phyloP scores from a whole-genome alignment of 92 coral and sea anemone genomes.

The Actinernus sp. region DNA sequence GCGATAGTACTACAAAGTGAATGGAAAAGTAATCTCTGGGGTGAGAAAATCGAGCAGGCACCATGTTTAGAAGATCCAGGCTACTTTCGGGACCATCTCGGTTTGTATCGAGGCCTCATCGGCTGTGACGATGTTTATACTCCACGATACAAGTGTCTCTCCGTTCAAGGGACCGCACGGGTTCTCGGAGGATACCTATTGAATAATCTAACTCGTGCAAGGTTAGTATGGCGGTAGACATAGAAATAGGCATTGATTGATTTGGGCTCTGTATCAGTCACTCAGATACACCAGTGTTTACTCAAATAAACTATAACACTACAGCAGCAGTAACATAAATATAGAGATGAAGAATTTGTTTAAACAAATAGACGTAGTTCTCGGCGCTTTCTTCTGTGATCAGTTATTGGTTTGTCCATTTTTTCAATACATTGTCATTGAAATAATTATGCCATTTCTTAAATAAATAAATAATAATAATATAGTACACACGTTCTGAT shows the following conservation, averaged over 20 bases:
- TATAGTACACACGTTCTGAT: too few species aligned
- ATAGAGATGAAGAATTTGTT: too few species aligned
- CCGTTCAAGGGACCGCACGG: constrained; percentile 50
- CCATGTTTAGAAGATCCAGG: constrained; percentile 56
- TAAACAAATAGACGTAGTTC: too few species aligned
- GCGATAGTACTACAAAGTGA: constrained; percentile 46
- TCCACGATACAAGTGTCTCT: constrained; percentile 33
- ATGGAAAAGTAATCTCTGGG: constrained; percentile 5
- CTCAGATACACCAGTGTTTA: too few species aligned
- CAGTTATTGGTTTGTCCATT: too few species aligned
- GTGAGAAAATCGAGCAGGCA: constrained; percentile 26
- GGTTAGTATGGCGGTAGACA: constrained; percentile 13
- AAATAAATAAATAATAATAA: too few species aligned
- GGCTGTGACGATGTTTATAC: constrained; percentile 21
- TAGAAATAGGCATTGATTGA: too few species aligned
- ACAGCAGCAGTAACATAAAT: too few species aligned
- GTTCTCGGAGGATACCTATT: constrained; percentile 32
- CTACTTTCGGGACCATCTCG: constrained; percentile 52
- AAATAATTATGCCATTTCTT: too few species aligned
- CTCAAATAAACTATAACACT: too few species aligned
- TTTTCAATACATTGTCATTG: too few species aligned
- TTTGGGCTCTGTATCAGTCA: not conserved
- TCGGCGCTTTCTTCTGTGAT: too few species aligned
- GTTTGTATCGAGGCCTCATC: constrained; percentile 43
- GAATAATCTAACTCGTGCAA: not conserved